Conservation (phyloP, 2,113 vertebrate species). For the Clarias batrachus region DNA sequence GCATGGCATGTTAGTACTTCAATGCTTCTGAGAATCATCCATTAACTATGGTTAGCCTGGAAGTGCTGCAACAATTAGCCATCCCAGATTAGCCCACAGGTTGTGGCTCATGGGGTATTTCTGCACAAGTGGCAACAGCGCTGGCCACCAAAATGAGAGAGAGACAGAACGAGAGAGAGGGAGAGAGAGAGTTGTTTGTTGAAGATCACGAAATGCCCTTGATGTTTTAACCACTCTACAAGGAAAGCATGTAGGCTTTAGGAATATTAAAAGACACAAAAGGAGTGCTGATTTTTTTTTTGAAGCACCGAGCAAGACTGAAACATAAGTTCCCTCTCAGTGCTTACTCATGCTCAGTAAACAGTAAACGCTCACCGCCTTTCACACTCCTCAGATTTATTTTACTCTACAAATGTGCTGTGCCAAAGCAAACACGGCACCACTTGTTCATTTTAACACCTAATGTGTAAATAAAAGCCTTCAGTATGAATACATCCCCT, state of each 20-base stretch:
- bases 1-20: not conserved
- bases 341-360: slow-evolving; percentile 34
- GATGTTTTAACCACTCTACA: not conserved
- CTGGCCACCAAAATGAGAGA: not conserved
- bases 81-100: not conserved
- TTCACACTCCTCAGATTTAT: slow-evolving; percentile 50
- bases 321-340: slow-evolving; percentile 25
- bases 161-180: no score
- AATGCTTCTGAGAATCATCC: not conserved
- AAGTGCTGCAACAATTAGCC: not conserved
- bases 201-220: not conserved
- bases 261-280: not conserved
- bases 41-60: not conserved
- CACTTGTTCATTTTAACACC: slow-evolving; percentile 62
- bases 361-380: slow-evolving; percentile 31
- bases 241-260: not conserved
- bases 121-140: not conserved
- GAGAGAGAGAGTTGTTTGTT: no score
- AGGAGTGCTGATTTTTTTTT: not conserved
- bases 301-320: not conserved
- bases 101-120: not conserved
- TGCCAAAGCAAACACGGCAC: slow-evolving; percentile 65
- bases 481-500: slow-evolving; percentile 51
- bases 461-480: slow-evolving; percentile 66
- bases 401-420: slow-evolving; percentile 58